phyloP scores from a whole-genome alignment of 2,888 invertebrate species.

The Brachyptera putata region DNA sequence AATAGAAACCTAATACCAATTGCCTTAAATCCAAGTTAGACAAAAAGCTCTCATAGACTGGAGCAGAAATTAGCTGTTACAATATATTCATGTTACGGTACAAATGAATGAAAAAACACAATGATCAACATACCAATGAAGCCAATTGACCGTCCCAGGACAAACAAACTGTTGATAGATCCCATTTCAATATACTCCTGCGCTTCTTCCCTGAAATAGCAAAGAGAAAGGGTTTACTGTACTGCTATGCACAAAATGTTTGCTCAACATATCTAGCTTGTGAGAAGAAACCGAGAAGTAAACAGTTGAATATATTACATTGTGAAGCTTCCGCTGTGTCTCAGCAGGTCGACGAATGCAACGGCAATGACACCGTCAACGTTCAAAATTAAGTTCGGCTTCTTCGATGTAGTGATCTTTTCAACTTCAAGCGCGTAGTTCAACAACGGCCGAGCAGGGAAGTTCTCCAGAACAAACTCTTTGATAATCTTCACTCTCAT shows the following conservation, averaged over 20 bases:
- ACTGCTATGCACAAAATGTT: background rate
- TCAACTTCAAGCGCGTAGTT: constrained; percentile 96
- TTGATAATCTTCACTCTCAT: constrained; percentile 96
- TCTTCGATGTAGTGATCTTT: constrained; percentile 98
- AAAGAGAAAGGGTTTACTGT: constrained; percentile 7
- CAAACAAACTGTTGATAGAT: constrained; percentile 96
- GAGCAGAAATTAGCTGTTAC: too few species aligned
- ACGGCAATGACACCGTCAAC: constrained; percentile 99
- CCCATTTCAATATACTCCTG: constrained; percentile 97
- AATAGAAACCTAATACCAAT: too few species aligned
- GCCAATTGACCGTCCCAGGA: constrained; percentile 95
- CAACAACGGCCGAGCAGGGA: constrained; percentile 91
- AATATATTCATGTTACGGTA: too few species aligned
- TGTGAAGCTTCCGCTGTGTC: constrained; percentile 92
- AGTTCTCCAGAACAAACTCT: constrained; percentile 89
- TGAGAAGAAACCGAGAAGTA: too few species aligned
- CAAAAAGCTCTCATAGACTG: too few species aligned
- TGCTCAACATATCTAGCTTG: too few species aligned
- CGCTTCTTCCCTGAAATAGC: constrained; percentile 76
- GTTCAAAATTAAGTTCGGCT: constrained; percentile 98
- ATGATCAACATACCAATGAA: constrained; percentile 77
- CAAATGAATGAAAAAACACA: too few species aligned
- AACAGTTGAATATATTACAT: too few species aligned
- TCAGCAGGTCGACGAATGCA: constrained; percentile 92
- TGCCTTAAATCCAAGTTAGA: too few species aligned